These are phyloP conservation scores for Chiloscyllium plagiosum DNA, from an alignment of 2,113 vertebrate species.

Conservation along the genomic window DNA sequence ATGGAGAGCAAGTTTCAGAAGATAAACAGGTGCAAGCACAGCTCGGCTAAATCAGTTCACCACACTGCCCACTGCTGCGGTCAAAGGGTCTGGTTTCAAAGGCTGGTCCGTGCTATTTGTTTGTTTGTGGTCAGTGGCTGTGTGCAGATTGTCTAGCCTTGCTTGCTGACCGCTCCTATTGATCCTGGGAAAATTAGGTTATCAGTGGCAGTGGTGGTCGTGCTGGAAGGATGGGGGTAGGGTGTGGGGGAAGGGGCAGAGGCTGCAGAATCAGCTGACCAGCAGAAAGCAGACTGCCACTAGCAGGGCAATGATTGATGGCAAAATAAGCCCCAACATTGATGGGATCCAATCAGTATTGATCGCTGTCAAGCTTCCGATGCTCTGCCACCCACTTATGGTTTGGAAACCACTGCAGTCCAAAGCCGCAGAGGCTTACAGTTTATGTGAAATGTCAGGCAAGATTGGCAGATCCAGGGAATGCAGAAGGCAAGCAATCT, in stretches of 20 bases:
- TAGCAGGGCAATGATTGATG: constrained; percentile 68
- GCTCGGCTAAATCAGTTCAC: neutral
- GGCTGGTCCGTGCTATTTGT: neutral
- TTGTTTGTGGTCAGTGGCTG: constrained; percentile 57
- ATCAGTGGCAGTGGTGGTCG: constrained; percentile 55
- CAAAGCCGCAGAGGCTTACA: constrained; percentile 21
- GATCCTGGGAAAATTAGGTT: constrained; percentile 78
- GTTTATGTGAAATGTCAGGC: neutral
- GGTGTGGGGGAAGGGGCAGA: neutral
- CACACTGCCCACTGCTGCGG: neutral
- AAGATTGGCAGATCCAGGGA: neutral
- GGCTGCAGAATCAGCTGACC: constrained; percentile 67
- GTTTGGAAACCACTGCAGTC: constrained; percentile 7
- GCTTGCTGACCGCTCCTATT: constrained; percentile 69
- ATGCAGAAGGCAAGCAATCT: neutral
- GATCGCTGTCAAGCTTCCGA: constrained; percentile 72
- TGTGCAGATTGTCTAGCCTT: constrained; percentile 61
- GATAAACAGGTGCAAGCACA: neutral
- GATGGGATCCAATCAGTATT: constrained; percentile 65
- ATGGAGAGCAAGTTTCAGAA: neutral
- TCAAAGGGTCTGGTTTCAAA: constrained; percentile 2
- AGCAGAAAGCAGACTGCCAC: constrained; percentile 70
- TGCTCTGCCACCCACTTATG: constrained; percentile 62
- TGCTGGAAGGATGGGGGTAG: neutral
- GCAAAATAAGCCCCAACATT: constrained; percentile 67